Conservation (phyloP, 2,113 vertebrate genomes). For the Callaeas wilsoni region DNA sequence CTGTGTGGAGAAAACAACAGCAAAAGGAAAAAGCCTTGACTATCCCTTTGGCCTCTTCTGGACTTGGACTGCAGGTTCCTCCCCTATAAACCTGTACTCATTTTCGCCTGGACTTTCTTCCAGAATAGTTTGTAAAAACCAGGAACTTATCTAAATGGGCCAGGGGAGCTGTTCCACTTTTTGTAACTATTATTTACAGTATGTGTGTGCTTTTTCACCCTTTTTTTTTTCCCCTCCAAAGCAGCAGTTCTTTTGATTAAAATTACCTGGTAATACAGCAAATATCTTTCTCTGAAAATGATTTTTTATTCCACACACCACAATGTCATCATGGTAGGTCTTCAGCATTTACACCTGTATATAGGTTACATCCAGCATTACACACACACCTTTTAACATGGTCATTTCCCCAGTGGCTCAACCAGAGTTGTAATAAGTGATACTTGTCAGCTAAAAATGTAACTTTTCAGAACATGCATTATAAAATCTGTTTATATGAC, state of each 20-base stretch:
- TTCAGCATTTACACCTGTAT: not conserved
- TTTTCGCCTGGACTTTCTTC: not conserved
- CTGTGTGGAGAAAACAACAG: not conserved
- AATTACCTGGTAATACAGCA: not conserved
- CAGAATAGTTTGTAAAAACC: not conserved
- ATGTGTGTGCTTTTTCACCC: not conserved
- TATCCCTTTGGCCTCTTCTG: not conserved
- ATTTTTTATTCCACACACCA: not conserved
- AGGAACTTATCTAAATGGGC: not conserved
- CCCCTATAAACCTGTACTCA: not conserved
- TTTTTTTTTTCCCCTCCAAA: not conserved
- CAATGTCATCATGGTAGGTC: not conserved
- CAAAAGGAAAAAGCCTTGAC: not conserved
- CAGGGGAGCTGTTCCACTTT: not conserved
- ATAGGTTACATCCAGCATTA: not conserved
- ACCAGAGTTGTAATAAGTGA: not conserved
- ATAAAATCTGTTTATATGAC: not conserved
- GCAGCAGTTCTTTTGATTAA: not conserved
- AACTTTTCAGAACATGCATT: not conserved
- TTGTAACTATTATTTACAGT: not conserved
- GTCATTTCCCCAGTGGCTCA: not conserved
- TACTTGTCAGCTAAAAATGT: not conserved
- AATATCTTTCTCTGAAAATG: not conserved
- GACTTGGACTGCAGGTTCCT: not conserved
- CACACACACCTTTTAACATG: not conserved